A percentile compares a stretch with the other conserved stretches of the same genome.
Evolutionary conservation across 2,888 invertebrate genomes (phyloP).

Genomic region (Julus scanicus): DNA sequence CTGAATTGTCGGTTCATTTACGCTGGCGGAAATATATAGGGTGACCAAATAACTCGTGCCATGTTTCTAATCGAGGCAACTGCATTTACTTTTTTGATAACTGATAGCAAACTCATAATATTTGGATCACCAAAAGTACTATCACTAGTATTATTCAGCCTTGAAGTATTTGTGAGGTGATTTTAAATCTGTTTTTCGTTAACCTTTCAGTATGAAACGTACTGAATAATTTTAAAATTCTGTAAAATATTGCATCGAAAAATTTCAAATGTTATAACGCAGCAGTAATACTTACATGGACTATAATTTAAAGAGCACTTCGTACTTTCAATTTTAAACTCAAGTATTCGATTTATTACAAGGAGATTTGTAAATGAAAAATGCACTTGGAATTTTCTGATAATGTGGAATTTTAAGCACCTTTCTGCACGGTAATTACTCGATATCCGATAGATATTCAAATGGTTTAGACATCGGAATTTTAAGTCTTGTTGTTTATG

Average conservation of each 20-base stretch:
- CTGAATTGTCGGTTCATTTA: background rate
- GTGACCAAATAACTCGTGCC: background rate
- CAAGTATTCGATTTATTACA: background rate
- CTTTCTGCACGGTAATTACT: slow-evolving; percentile 19
- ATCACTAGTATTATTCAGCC: too few species aligned
- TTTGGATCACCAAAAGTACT: too few species aligned
- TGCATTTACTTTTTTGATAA: background rate
- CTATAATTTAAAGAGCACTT: too few species aligned
- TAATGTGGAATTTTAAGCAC: slow-evolving; percentile 1
- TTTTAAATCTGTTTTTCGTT: too few species aligned
- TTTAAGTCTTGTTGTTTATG: background rate
- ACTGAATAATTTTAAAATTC: too few species aligned
- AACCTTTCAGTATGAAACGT: too few species aligned
- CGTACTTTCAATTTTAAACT: too few species aligned
- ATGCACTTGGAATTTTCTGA: background rate
- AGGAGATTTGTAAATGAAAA: background rate
- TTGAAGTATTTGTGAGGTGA: too few species aligned
- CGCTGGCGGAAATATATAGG: background rate
- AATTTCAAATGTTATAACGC: too few species aligned
- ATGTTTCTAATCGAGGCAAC: background rate
- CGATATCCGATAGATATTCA: background rate
- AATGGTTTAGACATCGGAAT: background rate
- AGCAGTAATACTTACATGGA: too few species aligned
- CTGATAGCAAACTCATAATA: too few species aligned
- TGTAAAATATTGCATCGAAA: too few species aligned